A percentile compares a stretch with the other conserved stretches of the same genome.
Evolutionary conservation across 2,113 vertebrate species (phyloP).

Genomic region (Nibea albiflora): DNA sequence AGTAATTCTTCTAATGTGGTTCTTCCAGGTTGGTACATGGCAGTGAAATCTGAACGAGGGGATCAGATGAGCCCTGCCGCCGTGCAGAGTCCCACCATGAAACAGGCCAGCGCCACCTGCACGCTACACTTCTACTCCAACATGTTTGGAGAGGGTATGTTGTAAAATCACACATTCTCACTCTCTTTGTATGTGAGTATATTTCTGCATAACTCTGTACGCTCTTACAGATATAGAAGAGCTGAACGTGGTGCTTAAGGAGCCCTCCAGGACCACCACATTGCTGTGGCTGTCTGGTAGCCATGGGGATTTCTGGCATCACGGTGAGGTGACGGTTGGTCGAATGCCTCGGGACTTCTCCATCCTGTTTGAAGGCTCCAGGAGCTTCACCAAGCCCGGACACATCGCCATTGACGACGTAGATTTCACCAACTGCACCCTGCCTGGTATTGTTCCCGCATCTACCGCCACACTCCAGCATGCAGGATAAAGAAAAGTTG

Average conservation of each 20-base stretch:
- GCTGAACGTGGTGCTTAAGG: conserved; percentile 73
- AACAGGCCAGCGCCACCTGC: conserved; percentile 75
- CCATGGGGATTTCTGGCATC: conserved; percentile 72
- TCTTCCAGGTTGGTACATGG: conserved; percentile 81
- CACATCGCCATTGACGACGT: conserved; percentile 82
- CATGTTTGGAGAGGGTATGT: conserved; percentile 78
- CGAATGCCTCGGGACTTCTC: conserved; percentile 75
- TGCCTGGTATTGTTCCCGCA: conserved; percentile 71
- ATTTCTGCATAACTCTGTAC: not conserved
- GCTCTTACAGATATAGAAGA: conserved; percentile 64
- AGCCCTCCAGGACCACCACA: conserved; percentile 63
- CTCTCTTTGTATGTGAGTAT: not conserved
- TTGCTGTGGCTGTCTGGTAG: conserved; percentile 78
- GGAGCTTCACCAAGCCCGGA: conserved; percentile 67
- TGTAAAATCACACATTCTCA: not conserved
- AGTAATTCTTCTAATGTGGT: not conserved
- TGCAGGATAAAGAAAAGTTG: not conserved
- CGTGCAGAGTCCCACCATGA: conserved; percentile 77
- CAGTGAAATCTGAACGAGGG: conserved; percentile 63
- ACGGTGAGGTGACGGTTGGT: conserved; percentile 66
- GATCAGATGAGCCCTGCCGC: conserved; percentile 72
- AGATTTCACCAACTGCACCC: conserved; percentile 74
- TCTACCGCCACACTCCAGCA: not conserved
- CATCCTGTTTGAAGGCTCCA: conserved; percentile 79
- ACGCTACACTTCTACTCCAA: conserved; percentile 82